A percentile compares a stretch with the other conserved stretches of the same genome.
These are phyloP conservation scores for Prunella fulvescens DNA, from an alignment of 2,113 vertebrate species.

Conservation along the genomic window DNA sequence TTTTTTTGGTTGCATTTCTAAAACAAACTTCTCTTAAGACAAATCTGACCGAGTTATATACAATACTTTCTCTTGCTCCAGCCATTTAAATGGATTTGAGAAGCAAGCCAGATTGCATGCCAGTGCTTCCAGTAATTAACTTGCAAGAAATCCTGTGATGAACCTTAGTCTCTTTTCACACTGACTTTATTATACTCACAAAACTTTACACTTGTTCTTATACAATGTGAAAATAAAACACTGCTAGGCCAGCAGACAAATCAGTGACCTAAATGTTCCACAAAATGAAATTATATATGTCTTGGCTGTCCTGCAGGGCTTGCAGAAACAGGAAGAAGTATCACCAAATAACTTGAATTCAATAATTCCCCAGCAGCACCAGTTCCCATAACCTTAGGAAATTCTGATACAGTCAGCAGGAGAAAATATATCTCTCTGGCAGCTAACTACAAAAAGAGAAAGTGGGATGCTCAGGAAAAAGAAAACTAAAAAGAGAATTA, in stretches of 20 bases:
- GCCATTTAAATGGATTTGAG: not conserved
- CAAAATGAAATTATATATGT: slow-evolving; percentile 38
- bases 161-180: slow-evolving; percentile 20
- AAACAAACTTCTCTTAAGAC: not conserved
- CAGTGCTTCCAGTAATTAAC: not conserved
- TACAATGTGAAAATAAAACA: not conserved
- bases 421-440: not conserved
- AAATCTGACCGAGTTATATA: not conserved
- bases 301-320: slow-evolving; percentile 26
- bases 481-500: not conserved
- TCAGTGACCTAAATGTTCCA: slow-evolving; percentile 13
- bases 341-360: slow-evolving; percentile 29
- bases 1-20: not conserved
- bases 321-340: not conserved
- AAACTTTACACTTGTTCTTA: not conserved
- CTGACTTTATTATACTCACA: not conserved
- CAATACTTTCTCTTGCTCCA: not conserved
- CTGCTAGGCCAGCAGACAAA: slow-evolving; percentile 28
- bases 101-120: not conserved
- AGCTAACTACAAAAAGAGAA: not conserved
- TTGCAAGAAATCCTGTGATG: slow-evolving; percentile 8
- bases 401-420: not conserved
- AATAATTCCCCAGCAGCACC: slow-evolving; percentile 30
- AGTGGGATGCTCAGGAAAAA: not conserved
- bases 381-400: not conserved